Base-by-base conservation (phyloP, 2,888 invertebrate genomes). In the Athrips mouffetella region DNA sequence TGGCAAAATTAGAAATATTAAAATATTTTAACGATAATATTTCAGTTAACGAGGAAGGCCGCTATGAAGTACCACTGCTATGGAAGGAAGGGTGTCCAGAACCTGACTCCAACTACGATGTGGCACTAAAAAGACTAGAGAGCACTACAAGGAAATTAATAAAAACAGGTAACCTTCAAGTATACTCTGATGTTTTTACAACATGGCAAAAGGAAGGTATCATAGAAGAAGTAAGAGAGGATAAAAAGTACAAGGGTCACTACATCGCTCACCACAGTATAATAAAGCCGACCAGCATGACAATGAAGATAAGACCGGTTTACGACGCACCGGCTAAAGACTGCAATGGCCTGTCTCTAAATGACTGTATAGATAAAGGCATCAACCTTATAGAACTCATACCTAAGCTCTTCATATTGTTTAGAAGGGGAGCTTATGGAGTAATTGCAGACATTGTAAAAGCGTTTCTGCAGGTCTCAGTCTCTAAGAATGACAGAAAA, bases 281-380 rank as follows among this genome's bases (percentile, higher is more conserved):
- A 1, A 13, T 39, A 23, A 39, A 40, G 13, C 39, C 25, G 7
- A 20, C 47, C 21, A 47, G 47, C 30, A 2, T 18, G 1, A 47
- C 40, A 2, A 47, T 40, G 1, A 47, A 40, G 15, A 30, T 47
- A 6, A 7, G 29, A 1, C 47, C 40, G 7, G 47, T 47, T 5
- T 47, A 30, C 13, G 47, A 47, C 31, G 47, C 47, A 11, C 40
- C 47, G 11, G 39, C 47, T 13, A 30, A 27, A 20, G 39, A 30
- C n/a, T 13, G 1, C 1, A 47, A 46, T 18, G 46, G 46, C 2
- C 2, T 37, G 1, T 47, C 47, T 7, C 13, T 45, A 20, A 45
- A 45, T 31, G 2, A 10, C 6, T 45, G 31, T 11, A 10, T 45
- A 1, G 44, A 44, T 3, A 45, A 30, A 45, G 33, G 33, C 3